A percentile compares a stretch with the other conserved stretches of the same genome.
phyloP scores from a whole-genome alignment of 2,888 invertebrate genomes.

The Smittia sp. region DNA sequence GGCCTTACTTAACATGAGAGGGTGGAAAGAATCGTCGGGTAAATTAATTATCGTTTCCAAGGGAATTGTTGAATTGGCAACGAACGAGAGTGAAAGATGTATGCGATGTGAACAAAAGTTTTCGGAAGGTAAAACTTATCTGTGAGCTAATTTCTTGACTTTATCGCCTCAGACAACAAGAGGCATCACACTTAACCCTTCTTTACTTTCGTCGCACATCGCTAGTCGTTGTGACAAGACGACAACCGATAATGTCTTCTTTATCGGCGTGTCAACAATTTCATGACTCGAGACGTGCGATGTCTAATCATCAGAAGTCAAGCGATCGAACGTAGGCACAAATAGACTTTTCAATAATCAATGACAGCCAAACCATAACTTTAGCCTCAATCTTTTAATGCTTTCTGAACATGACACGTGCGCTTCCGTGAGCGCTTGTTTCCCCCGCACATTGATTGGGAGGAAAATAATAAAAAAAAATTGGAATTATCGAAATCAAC shows the following conservation, averaged over 20 bases:
- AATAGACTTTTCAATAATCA: conserved; percentile 36
- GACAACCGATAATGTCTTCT: conserved; percentile 33
- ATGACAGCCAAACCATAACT: conserved; percentile 38
- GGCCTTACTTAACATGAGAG: not conserved
- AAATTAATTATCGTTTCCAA: conserved; percentile 18
- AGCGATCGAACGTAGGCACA: not conserved
- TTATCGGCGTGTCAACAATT: conserved; percentile 31
- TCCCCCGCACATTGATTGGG: not conserved
- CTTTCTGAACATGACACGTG: conserved; percentile 39
- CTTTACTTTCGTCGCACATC: not conserved
- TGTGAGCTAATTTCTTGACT: not conserved
- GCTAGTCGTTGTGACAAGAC: not conserved
- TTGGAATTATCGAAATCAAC: conserved; percentile 22
- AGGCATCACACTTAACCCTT: conserved; percentile 13
- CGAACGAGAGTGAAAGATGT: not conserved
- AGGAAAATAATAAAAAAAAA: not conserved
- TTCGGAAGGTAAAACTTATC: not conserved
- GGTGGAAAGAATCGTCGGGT: conserved; percentile 22
- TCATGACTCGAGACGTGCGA: not conserved
- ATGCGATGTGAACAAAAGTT: conserved; percentile 14
- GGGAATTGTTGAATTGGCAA: conserved; percentile 23
- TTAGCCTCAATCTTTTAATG: conserved; percentile 41
- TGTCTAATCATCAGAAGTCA: not conserved
- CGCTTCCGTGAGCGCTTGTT: conserved; percentile 26
- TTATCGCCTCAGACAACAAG: conserved; percentile 12